A percentile compares a stretch with the other conserved stretches of the same genome.
These are phyloP conservation scores for Proales similis DNA, from an alignment of 1,140 invertebrate genomes.

Conservation along the genomic window DNA sequence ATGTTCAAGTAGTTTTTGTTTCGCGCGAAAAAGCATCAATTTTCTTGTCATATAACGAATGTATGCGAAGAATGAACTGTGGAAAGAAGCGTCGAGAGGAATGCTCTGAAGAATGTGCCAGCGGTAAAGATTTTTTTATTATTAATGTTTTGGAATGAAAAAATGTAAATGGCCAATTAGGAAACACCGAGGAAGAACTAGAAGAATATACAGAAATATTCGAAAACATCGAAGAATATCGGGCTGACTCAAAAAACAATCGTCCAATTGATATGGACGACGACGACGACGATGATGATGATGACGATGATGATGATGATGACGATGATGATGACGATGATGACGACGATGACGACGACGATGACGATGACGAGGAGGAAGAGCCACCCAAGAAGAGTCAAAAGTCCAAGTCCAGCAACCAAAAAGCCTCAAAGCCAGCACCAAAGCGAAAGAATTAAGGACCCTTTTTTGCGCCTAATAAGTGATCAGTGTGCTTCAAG, in stretches of 20 bases:
- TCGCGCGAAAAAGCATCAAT: constrained; percentile 38
- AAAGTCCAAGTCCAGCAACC: no score
- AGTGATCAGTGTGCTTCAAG: no score
- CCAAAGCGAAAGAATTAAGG: no score
- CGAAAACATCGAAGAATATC: constrained; percentile 37
- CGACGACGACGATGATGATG: constrained; percentile 30
- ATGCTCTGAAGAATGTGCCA: constrained; percentile 38
- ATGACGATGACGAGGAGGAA: constrained; percentile 32
- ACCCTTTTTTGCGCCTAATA: no score
- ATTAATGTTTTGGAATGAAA: background rate
- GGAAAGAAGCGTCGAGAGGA: constrained; percentile 26
- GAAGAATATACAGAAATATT: constrained; percentile 39
- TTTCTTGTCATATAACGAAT: constrained; percentile 38
- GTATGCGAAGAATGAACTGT: constrained; percentile 38
- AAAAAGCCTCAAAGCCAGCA: no score
- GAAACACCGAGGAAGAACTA: constrained; percentile 38
- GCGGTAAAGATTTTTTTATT: constrained; percentile 5
- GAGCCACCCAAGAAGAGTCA: background rate
- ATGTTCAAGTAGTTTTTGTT: constrained; percentile 28
- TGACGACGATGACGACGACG: constrained; percentile 36
- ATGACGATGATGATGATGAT: constrained; percentile 33
- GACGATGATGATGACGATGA: constrained; percentile 38
- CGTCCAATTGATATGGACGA: constrained; percentile 8
- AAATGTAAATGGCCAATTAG: background rate
- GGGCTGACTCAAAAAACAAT: constrained; percentile 7